Evolutionary conservation across 2,888 invertebrate species (phyloP), one percentile per base, ranked within the genome.

Genomic region (Plagodis pulveraria): DNA sequence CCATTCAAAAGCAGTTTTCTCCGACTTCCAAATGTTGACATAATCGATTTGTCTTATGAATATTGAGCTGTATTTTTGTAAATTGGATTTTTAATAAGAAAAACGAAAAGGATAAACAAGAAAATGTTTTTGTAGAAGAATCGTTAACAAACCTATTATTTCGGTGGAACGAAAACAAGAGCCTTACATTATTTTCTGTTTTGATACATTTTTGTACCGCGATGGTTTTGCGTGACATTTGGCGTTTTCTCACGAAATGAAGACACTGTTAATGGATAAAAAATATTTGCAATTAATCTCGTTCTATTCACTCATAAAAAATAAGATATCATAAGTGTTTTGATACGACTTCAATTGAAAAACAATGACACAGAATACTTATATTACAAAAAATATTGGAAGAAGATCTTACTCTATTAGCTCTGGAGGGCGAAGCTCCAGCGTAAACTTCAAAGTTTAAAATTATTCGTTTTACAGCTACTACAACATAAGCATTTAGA

Each of bases 41-140:
- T 62, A 11, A 45, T 35, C 54, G 51, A 74, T 72, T 76, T 69
- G 62, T 71, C 66, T 64, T 46, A 66, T 67, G 38, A 72, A 60
- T 64, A 45, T 69, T 48, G 50, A 43, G 42, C 34, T 41, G 8
- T 12, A n/a, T 9, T 36, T 64, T 56, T 35, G 54, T 55, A 62
- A 69, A 70, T 69, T 53, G 59, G 43, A 56, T 62, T 60, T 72
- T 70, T 51, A 62, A 54, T 54, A 54, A 51, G 50, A 57, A 53
- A 50, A 46, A 43, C 12, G 11, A 2, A 50, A 45, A 36, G 9
- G 34, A 50, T 47, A 47, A 55, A 50, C 46, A 53, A 42, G 34
- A 6, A 38, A 40, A 58, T 47, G 12, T 51, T 54, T 41, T 38
- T 36, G 35, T 36, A 4, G 10, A 12, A 47, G 10, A 32, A 48